Evolutionary conservation across 1,140 invertebrate genomes (phyloP).

Genomic region (Trichoplusia ni): DNA sequence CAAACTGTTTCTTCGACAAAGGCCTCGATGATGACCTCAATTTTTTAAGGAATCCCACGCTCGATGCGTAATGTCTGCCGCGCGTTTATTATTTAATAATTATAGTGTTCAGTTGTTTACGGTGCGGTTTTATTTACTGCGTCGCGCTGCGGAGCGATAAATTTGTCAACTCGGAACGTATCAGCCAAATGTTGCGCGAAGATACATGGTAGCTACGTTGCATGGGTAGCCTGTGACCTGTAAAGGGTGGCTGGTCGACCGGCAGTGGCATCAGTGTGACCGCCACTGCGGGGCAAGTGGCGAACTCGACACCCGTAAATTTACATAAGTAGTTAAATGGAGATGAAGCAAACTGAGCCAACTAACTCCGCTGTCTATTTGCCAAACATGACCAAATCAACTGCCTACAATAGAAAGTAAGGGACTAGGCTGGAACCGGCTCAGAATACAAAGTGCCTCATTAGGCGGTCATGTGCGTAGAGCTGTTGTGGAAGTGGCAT

Average conservation of each 20-base stretch:
- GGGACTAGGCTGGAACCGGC: background rate
- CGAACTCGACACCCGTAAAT: too few species aligned
- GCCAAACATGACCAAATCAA: background rate
- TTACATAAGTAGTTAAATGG: too few species aligned
- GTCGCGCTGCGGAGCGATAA: slow-evolving; percentile 3
- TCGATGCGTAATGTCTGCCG: slow-evolving; percentile 22
- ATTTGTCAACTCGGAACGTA: slow-evolving; percentile 9
- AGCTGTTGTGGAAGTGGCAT: too few species aligned
- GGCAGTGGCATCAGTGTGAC: background rate
- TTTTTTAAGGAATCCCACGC: slow-evolving; percentile 40
- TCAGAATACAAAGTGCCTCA: slow-evolving; percentile 10
- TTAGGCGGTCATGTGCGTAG: background rate
- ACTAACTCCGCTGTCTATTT: slow-evolving; percentile 6
- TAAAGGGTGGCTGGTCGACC: background rate
- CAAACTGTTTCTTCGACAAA: slow-evolving; percentile 51
- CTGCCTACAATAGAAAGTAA: background rate
- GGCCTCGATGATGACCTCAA: slow-evolving; percentile 42
- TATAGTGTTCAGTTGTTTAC: slow-evolving; percentile 35
- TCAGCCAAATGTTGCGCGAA: background rate
- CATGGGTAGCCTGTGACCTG: background rate
- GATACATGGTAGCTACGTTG: background rate
- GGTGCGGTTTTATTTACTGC: slow-evolving; percentile 11
- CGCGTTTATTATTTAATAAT: slow-evolving; percentile 27
- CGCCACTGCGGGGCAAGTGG: too few species aligned
- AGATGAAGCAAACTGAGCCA: background rate